These are phyloP conservation scores for Nebria salina DNA, from an alignment of 2,888 invertebrate species.

Conservation along the genomic window DNA sequence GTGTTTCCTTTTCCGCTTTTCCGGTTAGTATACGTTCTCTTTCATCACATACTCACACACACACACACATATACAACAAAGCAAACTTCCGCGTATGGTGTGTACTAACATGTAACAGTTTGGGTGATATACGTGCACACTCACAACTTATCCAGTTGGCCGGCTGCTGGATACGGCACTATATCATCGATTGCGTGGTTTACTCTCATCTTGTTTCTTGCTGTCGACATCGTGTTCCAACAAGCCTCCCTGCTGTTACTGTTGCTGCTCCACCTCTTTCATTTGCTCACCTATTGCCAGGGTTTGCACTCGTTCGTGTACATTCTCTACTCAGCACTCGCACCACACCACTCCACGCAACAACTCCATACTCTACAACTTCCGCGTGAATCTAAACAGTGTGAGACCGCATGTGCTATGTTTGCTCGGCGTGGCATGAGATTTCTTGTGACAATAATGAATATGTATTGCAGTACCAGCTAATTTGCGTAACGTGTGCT, in stretches of 20 bases:
- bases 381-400: background rate
- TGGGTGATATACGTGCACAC: slow-evolving; percentile 1
- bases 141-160: background rate
- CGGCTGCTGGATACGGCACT: background rate
- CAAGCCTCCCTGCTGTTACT: background rate
- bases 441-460: slow-evolving; percentile 46
- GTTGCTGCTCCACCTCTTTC: background rate
- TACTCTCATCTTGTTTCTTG: background rate
- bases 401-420: slow-evolving; percentile 9
- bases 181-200: slow-evolving; percentile 1
- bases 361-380: background rate
- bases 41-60: background rate
- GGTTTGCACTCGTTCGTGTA: background rate
- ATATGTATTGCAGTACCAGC: slow-evolving; percentile 42
- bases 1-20: slow-evolving; percentile 35
- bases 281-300: background rate
- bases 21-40: slow-evolving; percentile 12
- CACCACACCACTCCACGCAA: background rate
- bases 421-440: slow-evolving; percentile 11
- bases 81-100: background rate
- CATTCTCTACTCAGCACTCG: background rate
- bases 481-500: slow-evolving; percentile 45
- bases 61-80: background rate
- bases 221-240: background rate
- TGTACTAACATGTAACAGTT: background rate